Percentiles rank a stretch among this genome's conserved stretches.
These are phyloP conservation scores for Penaeus japonicus DNA, from an alignment of 1,140 invertebrate genomes.

Conservation along the genomic window DNA sequence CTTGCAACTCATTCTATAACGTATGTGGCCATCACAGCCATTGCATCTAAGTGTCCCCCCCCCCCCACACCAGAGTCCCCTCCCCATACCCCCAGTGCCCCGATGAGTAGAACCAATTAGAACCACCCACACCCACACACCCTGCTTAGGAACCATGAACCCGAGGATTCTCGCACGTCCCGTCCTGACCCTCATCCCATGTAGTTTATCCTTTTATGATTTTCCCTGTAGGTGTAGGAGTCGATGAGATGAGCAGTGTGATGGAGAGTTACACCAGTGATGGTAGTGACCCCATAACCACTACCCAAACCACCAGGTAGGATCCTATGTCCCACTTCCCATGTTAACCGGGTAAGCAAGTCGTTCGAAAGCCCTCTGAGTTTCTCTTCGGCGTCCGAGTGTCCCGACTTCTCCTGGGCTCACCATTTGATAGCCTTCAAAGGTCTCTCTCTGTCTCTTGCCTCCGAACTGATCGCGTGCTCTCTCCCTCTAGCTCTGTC, in stretches of 20 bases:
- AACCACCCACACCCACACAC: not conserved
- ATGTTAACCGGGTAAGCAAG: not conserved
- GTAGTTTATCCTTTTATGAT: constrained; percentile 31
- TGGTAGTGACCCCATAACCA: constrained; percentile 49
- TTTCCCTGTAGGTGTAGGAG: constrained; percentile 42
- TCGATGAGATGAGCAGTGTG: constrained; percentile 45
- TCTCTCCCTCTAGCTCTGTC: not conserved
- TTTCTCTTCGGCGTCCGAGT: not conserved
- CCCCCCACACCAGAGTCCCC: not conserved
- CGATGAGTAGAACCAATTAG: no score
- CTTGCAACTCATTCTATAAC: no score
- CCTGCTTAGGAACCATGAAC: not conserved
- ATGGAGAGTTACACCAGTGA: constrained; percentile 45
- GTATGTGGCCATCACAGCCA: no score
- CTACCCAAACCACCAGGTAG: constrained; percentile 48
- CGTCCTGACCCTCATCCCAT: not conserved
- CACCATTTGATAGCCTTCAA: no score
- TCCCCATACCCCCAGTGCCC: no score
- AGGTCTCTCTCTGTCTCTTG: no score
- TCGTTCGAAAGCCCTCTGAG: not conserved
- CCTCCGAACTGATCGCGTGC: no score
- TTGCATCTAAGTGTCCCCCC: not conserved
- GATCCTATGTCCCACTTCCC: not conserved
- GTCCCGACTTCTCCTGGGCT: not conserved
- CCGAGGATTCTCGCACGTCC: not conserved